Base-by-base conservation (phyloP, 2,113 vertebrate species). In the Dunckerocampus dactyliophorus region DNA sequence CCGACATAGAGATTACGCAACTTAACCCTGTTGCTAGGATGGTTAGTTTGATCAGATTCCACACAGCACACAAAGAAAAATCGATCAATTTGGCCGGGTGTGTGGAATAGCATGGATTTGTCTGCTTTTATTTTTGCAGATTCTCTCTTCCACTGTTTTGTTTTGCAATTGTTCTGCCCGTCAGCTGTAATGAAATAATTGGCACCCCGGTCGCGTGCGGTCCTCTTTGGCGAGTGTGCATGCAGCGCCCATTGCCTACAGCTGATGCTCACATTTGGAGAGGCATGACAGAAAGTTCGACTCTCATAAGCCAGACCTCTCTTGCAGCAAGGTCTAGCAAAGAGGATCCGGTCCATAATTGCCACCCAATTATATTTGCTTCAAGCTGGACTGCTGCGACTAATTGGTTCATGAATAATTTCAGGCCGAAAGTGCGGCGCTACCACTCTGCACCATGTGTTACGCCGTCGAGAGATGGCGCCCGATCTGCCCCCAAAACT, bases 371-470 rank as follows among this genome's bases (percentile, higher is more conserved):
- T 87, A 83, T 80, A 87, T 83, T 83, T 82, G 76, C 84, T 84
- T 79, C 71, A 79, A 83, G 78, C 80, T 73, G 78, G 53, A 83
- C 75, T 21, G 68, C 72, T 48, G 21, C 68, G 49, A 54, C 82
- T 88, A 88, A 88, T 88, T 88, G 86, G 84, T 76, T 85, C 76
- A 82, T 82, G 84, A 82, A 85, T 86, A 84, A 84, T 87, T 84
- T 85, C 62, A 69, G 24, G 70, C 17, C 34, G 1, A 19, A 66
- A 68, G 63, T 9, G 55, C 65, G 21, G 71, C 2, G 39, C 62
- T 59, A 62, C 61, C 39, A 17, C 68, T 68, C 67, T 24, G 69
- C 64, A 46, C 80, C 63, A 63, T 37, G 62, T 58, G 75, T 67
- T 77, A 82, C 75, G 72, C 51, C 28, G 77, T 54, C 58, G 3